Evolutionary conservation across 2,797 vertebrate genomes (phyloP).

Genomic region (Petrocephalus schoutedeni): DNA sequence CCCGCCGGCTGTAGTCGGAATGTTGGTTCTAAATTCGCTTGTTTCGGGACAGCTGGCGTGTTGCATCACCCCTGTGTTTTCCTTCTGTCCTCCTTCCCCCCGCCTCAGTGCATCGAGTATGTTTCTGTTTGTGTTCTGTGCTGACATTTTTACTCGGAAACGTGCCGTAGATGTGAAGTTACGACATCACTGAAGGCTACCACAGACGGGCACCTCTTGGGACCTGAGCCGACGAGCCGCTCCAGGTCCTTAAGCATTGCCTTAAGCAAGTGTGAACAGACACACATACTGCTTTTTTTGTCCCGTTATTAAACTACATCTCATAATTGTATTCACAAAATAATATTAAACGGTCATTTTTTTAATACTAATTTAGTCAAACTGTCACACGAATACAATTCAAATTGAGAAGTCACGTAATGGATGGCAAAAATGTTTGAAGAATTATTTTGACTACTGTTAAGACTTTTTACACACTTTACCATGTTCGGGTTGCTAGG

Average conservation of each 20-base stretch:
- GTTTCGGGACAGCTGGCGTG: slow-evolving; percentile 72
- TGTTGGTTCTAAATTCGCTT: slow-evolving; percentile 71
- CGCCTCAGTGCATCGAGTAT: slow-evolving; percentile 22
- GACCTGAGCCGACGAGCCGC: too few species aligned
- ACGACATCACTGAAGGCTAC: background rate
- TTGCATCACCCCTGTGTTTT: slow-evolving; percentile 45
- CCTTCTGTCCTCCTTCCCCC: slow-evolving; percentile 35
- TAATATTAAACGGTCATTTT: too few species aligned
- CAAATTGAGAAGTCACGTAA: background rate
- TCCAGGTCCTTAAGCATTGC: too few species aligned
- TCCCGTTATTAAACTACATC: too few species aligned
- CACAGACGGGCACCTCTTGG: background rate
- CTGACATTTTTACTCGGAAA: background rate
- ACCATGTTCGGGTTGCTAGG: too few species aligned
- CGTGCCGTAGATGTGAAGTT: background rate
- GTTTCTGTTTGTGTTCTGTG: background rate
- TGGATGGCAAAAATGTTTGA: background rate
- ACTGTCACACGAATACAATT: background rate
- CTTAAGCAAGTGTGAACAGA: too few species aligned
- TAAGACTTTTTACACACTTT: background rate
- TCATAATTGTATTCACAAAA: too few species aligned
- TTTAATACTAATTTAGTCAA: background rate
- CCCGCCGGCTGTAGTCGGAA: slow-evolving; percentile 71
- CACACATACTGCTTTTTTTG: too few species aligned
- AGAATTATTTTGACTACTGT: background rate